phyloP scores from a whole-genome alignment of 2,113 vertebrate genomes.

The Hystrix brachyura region DNA sequence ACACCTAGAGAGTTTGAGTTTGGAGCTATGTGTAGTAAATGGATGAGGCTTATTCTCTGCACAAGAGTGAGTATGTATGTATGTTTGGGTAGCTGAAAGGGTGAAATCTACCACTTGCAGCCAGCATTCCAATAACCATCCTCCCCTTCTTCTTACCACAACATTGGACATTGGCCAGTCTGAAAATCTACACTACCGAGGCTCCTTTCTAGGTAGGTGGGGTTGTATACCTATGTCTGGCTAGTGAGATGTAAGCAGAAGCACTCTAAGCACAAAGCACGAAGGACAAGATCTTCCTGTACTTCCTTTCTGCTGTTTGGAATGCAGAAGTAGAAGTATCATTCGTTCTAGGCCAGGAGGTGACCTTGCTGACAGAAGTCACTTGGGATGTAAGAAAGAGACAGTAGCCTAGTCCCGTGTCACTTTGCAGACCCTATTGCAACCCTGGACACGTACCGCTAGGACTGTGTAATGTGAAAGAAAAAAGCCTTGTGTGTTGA shows the following conservation, averaged over 20 bases:
- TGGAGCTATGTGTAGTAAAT: background rate
- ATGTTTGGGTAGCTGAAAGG: background rate
- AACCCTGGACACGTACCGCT: background rate
- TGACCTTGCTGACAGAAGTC: background rate
- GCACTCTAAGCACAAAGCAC: background rate
- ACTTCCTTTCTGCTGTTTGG: background rate
- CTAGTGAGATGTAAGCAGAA: background rate
- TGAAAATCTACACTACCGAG: background rate
- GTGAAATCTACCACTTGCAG: background rate
- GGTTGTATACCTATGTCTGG: background rate
- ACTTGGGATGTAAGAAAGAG: no score
- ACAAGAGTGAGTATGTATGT: background rate
- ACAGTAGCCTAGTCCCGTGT: background rate
- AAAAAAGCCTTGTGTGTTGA: background rate
- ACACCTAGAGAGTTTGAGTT: background rate
- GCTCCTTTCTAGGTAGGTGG: background rate
- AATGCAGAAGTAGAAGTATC: background rate
- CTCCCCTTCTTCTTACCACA: background rate
- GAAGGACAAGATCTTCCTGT: background rate
- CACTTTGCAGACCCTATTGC: background rate
- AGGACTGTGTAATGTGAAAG: background rate
- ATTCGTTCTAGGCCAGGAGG: background rate
- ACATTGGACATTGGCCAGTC: background rate
- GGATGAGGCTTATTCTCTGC: background rate
- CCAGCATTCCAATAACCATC: background rate